Conservation (phyloP, 2,888 invertebrate species). For the Drosophila cognata region DNA sequence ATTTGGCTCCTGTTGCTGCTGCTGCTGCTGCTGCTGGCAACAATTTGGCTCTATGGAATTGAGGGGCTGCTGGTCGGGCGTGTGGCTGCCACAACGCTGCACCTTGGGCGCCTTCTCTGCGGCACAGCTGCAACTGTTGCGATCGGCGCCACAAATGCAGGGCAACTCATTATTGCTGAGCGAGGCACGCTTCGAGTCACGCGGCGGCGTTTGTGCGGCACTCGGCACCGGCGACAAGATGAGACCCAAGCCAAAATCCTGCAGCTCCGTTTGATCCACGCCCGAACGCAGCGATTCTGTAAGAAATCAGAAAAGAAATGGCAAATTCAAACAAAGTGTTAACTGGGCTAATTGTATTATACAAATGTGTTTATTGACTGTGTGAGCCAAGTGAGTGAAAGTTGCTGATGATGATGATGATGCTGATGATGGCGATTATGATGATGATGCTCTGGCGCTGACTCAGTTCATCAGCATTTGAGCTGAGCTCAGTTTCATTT, state of each 20-base stretch:
- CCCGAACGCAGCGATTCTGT: constrained; percentile 69
- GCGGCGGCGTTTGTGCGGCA: constrained; percentile 30
- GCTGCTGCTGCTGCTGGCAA: constrained; percentile 13
- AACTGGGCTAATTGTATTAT: neutral
- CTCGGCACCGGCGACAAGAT: constrained; percentile 18
- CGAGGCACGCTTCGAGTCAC: constrained; percentile 70
- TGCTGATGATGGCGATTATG: too few relatives aligned
- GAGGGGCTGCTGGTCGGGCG: constrained; percentile 9
- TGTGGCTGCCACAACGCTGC: constrained; percentile 49
- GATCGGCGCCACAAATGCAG: constrained; percentile 49
- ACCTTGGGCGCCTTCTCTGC: constrained; percentile 59
- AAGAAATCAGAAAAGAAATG: neutral
- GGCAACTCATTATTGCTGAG: constrained; percentile 51
- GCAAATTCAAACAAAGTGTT: neutral
- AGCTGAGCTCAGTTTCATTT: constrained; percentile 13
- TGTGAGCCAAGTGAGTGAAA: constrained; percentile 42
- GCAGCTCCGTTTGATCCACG: constrained; percentile 66
- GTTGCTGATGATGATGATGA: constrained; percentile 35
- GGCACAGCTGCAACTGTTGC: constrained; percentile 44
- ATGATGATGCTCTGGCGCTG: constrained; percentile 38
- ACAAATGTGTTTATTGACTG: constrained; percentile 8
- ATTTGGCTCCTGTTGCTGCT: constrained; percentile 9
- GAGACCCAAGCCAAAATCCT: constrained; percentile 55
- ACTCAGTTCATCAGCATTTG: constrained; percentile 44
- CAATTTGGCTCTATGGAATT: constrained; percentile 20